These are phyloP conservation scores for Brachirus orientalis DNA, from an alignment of 2,113 vertebrate species.

Conservation along the genomic window DNA sequence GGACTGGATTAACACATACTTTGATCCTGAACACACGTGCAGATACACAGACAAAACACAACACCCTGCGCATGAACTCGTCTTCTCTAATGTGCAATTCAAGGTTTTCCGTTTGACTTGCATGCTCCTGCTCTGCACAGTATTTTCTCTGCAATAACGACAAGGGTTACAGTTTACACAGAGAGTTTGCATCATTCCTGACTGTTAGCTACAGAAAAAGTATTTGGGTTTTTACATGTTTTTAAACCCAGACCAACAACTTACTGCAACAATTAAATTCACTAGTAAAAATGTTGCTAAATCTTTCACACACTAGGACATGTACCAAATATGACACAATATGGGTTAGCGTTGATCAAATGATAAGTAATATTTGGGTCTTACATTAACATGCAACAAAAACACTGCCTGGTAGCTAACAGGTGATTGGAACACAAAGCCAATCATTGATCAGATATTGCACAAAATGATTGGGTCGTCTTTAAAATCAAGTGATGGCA, in stretches of 20 bases:
- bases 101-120: conserved; percentile 68
- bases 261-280: conserved; percentile 14
- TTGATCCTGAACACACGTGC: conserved; percentile 16
- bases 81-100: conserved; percentile 6
- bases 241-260: conserved; percentile 2
- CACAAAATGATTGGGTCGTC: conserved; percentile 36
- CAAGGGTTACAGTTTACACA: conserved; percentile 10
- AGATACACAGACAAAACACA: conserved; percentile 1
- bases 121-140: conserved; percentile 71
- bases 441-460: conserved; percentile 28
- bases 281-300: conserved; percentile 47
- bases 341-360: not conserved
- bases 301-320: conserved; percentile 27
- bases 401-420: conserved; percentile 7
- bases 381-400: conserved; percentile 12
- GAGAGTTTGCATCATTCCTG: not conserved
- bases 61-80: conserved; percentile 5
- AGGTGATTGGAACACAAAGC: conserved; percentile 10
- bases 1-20: conserved; percentile 43
- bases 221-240: not conserved
- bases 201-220: conserved; percentile 26
- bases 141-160: not conserved
- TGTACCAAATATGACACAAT: conserved; percentile 40
- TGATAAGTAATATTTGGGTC: not conserved
- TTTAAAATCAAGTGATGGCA: conserved; percentile 27